Evolutionary conservation across 2,113 vertebrate genomes (phyloP).

Genomic region (Orientallactaga bullata): DNA sequence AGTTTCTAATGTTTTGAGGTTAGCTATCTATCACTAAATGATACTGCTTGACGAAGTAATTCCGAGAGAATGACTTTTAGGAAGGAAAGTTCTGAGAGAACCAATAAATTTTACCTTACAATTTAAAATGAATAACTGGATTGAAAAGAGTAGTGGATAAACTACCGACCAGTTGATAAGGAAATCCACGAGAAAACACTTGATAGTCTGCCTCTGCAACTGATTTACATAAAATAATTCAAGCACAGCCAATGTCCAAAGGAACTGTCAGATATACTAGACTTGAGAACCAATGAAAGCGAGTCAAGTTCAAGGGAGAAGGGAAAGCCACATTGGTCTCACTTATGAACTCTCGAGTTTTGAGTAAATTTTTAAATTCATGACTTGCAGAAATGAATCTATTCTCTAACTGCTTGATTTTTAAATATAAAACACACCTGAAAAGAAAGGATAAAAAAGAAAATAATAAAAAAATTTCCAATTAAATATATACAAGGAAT

Average conservation of each 20-base stretch:
- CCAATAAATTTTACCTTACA: constrained; percentile 5
- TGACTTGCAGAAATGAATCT: background rate
- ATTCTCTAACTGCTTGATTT: background rate
- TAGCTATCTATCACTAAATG: constrained; percentile 12
- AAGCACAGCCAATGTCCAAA: background rate
- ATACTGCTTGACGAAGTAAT: constrained; percentile 1
- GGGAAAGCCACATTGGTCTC: background rate
- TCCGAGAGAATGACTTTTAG: constrained; percentile 48
- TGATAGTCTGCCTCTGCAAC: background rate
- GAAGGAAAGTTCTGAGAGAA: constrained; percentile 42
- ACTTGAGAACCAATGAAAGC: background rate
- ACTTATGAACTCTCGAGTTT: background rate
- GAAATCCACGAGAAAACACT: constrained; percentile 10
- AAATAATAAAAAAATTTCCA: background rate
- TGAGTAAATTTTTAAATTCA: background rate
- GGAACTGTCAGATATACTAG: background rate
- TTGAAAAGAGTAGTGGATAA: background rate
- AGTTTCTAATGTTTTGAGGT: background rate
- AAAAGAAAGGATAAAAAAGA: background rate
- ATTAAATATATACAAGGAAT: constrained; percentile 10
- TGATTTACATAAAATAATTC: constrained; percentile 35
- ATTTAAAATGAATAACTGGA: background rate
- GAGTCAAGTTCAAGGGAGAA: background rate
- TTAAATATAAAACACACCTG: background rate
- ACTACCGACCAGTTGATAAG: background rate